Evolutionary conservation across 2,113 vertebrate species (phyloP).

Genomic region (Thalassoma bifasciatum): DNA sequence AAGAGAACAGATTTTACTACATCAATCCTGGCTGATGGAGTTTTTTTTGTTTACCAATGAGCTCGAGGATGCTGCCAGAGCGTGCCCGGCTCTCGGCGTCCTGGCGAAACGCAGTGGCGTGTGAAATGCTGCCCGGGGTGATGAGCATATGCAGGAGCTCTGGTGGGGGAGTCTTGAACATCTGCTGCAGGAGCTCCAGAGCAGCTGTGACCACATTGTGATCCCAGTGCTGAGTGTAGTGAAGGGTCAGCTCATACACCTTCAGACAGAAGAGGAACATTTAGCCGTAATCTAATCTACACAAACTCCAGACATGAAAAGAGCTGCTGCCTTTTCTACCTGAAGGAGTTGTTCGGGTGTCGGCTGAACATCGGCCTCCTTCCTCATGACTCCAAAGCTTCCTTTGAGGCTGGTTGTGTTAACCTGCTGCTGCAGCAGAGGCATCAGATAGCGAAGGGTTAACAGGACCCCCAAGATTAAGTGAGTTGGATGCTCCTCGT

Average conservation of each 20-base stretch:
- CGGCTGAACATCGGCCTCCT: constrained; percentile 93
- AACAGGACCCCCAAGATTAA: constrained; percentile 93
- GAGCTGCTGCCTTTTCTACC: constrained; percentile 75
- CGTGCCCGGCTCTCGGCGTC: constrained; percentile 85
- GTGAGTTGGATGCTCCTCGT: constrained; percentile 90
- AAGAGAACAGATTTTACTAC: background rate
- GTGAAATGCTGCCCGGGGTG: constrained; percentile 82
- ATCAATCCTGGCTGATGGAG: background rate
- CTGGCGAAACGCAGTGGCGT: constrained; percentile 83
- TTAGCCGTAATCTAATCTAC: background rate
- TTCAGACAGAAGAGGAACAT: constrained; percentile 56
- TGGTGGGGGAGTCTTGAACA: constrained; percentile 91
- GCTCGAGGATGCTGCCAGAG: constrained; percentile 93
- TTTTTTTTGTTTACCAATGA: constrained; percentile 90
- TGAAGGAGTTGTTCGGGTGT: constrained; percentile 92
- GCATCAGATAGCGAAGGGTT: constrained; percentile 93
- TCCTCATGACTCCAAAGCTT: constrained; percentile 95
- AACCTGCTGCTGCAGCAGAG: constrained; percentile 94
- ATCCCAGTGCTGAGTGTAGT: constrained; percentile 94
- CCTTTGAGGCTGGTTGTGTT: constrained; percentile 95
- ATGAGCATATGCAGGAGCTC: constrained; percentile 91
- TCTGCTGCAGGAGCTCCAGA: constrained; percentile 94
- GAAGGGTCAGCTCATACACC: constrained; percentile 96
- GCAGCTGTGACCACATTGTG: constrained; percentile 97
- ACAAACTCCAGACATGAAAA: background rate